Percentiles rank a stretch among this genome's conserved stretches.
Conservation (phyloP, 1,140 invertebrate genomes). For the Trachelipus rathkii region DNA sequence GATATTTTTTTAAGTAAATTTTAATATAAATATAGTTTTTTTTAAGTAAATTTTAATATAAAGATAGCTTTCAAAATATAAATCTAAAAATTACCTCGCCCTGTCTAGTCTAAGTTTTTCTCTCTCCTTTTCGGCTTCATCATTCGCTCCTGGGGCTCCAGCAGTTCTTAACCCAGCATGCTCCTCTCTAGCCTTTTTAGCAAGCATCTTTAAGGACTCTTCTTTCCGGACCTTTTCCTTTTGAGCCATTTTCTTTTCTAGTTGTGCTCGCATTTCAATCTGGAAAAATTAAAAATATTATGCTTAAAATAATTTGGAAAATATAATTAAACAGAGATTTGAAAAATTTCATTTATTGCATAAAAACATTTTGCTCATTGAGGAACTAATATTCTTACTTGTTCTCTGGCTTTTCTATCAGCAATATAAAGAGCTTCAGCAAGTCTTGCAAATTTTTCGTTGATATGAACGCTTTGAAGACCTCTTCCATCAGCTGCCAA, state of each 20-base stretch:
- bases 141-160: conserved; percentile 49
- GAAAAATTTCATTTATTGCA: too few relatives aligned
- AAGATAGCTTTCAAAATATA: too few relatives aligned
- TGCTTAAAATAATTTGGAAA: conserved; percentile 9
- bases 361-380: too few relatives aligned
- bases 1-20: too few relatives aligned
- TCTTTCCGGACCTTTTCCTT: conserved; percentile 99
- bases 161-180: conserved; percentile 70
- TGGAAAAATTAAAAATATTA: conserved; percentile 22
- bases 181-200: conserved; percentile 92
- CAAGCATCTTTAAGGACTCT: conserved; percentile 84
- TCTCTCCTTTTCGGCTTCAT: conserved; percentile 72
- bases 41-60: too few relatives aligned
- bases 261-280: conserved; percentile 90
- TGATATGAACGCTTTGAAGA: conserved; percentile 93
- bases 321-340: too few relatives aligned
- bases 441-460: conserved; percentile 98
- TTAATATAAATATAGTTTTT: too few relatives aligned
- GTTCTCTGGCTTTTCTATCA: conserved; percentile 71
- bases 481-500: conserved; percentile 96
- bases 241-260: conserved; percentile 93
- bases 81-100: conserved; percentile 27
- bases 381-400: conserved; percentile 48
- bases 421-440: conserved; percentile 97
- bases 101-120: conserved; percentile 84